These are phyloP conservation scores for Nemoura dubitans DNA, from an alignment of 2,888 invertebrate species.

Conservation along the genomic window DNA sequence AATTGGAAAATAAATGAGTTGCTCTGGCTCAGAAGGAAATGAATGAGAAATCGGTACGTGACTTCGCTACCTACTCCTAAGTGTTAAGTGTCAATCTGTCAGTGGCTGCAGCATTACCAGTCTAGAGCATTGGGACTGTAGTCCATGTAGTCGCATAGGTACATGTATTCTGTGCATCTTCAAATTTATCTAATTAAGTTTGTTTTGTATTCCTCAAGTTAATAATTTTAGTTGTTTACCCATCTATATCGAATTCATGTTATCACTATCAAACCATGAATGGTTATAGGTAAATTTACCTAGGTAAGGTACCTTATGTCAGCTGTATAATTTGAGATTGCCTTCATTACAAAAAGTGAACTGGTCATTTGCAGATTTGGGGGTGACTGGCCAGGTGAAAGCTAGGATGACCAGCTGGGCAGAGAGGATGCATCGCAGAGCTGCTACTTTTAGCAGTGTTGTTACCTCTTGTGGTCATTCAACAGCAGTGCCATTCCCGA, in stretches of 20 bases:
- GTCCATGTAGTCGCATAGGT: too few relatives aligned
- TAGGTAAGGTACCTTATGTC: too few relatives aligned
- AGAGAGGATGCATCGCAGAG: constrained; percentile 89
- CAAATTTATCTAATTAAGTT: too few relatives aligned
- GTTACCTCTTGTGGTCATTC: constrained; percentile 92
- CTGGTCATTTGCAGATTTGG: constrained; percentile 40
- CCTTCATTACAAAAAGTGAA: too few relatives aligned
- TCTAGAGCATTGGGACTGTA: background rate
- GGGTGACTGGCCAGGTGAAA: constrained; percentile 56
- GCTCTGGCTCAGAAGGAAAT: background rate
- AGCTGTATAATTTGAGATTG: too few relatives aligned
- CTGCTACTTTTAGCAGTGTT: constrained; percentile 89
- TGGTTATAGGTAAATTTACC: too few relatives aligned
- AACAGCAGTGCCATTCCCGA: constrained; percentile 79
- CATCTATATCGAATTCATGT: too few relatives aligned
- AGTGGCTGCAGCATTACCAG: background rate
- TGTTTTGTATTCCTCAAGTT: too few relatives aligned
- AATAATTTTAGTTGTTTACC: too few relatives aligned
- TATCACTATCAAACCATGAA: too few relatives aligned
- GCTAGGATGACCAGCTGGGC: constrained; percentile 86
- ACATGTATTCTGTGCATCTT: too few relatives aligned
- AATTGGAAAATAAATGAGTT: constrained; percentile 32
- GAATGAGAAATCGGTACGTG: constrained; percentile 9
- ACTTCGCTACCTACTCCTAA: background rate
- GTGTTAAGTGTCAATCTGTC: constrained; percentile 8